A percentile compares a stretch with the other conserved stretches of the same genome.
These are phyloP conservation scores for Vanessa atalanta DNA, from an alignment of 1,140 invertebrate genomes.

Conservation along the genomic window DNA sequence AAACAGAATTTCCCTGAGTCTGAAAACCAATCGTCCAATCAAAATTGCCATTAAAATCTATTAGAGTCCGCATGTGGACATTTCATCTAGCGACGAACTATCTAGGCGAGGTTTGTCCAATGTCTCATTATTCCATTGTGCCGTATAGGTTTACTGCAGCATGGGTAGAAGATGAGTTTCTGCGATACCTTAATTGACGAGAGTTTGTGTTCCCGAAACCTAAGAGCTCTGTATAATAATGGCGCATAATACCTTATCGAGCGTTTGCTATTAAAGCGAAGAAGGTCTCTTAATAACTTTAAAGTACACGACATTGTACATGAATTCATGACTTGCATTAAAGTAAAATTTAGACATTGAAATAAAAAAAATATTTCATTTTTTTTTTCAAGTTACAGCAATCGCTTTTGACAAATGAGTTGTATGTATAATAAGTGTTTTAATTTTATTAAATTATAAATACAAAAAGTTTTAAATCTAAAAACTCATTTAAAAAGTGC, in stretches of 20 bases:
- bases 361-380: too few species aligned
- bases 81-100: conserved; percentile 40
- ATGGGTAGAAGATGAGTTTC: conserved; percentile 68
- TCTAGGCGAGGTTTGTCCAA: conserved; percentile 50
- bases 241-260: conserved; percentile 75
- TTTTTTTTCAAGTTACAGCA: too few species aligned
- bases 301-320: too few species aligned
- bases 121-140: conserved; percentile 75
- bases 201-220: conserved; percentile 74
- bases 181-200: conserved; percentile 79
- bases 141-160: conserved; percentile 58
- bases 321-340: too few species aligned
- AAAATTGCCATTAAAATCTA: conserved; percentile 36
- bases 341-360: too few species aligned
- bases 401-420: too few species aligned
- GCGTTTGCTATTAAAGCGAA: conserved; percentile 59
- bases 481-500: too few species aligned
- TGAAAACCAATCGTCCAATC: conserved; percentile 33
- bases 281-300: neutral
- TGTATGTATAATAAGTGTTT: too few species aligned
- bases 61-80: conserved; percentile 34
- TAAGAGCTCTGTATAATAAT: conserved; percentile 76
- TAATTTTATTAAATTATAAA: too few species aligned
- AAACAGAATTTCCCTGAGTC: conserved; percentile 25
- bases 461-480: too few species aligned